Percentiles rank a stretch among this genome's conserved stretches.
Conservation (phyloP, 2,113 vertebrate species). For the Pseudorasbora parva region DNA sequence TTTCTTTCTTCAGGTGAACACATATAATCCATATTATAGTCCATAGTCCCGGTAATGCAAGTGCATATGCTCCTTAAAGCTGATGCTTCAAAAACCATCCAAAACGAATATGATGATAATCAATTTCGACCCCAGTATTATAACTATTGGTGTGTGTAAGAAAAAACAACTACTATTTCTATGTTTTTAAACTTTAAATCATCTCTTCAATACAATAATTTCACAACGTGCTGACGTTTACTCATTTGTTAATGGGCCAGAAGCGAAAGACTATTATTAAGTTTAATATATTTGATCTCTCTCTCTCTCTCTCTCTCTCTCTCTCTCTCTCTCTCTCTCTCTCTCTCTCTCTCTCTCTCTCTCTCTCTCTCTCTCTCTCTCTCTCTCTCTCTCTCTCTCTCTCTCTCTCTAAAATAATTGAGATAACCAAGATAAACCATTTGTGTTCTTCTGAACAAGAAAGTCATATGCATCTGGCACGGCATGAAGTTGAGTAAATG, state of each 20-base stretch:
- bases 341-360: too few species aligned
- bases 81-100: background rate
- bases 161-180: background rate
- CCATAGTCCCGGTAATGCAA: background rate
- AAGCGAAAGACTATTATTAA: too few species aligned
- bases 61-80: background rate
- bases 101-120: background rate
- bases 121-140: background rate
- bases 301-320: too few species aligned
- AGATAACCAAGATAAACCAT: background rate
- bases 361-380: too few species aligned
- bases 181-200: background rate
- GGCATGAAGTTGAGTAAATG: background rate
- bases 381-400: too few species aligned
- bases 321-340: too few species aligned
- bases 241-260: too few species aligned
- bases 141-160: background rate
- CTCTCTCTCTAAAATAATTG: background rate
- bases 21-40: background rate
- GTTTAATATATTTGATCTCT: background rate
- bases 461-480: background rate
- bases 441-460: background rate
- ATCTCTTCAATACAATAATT: too few species aligned
- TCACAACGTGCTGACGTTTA: background rate
- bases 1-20: background rate